Evolutionary conservation across 2,888 invertebrate genomes (phyloP).

Genomic region (Drosophila atripex): DNA sequence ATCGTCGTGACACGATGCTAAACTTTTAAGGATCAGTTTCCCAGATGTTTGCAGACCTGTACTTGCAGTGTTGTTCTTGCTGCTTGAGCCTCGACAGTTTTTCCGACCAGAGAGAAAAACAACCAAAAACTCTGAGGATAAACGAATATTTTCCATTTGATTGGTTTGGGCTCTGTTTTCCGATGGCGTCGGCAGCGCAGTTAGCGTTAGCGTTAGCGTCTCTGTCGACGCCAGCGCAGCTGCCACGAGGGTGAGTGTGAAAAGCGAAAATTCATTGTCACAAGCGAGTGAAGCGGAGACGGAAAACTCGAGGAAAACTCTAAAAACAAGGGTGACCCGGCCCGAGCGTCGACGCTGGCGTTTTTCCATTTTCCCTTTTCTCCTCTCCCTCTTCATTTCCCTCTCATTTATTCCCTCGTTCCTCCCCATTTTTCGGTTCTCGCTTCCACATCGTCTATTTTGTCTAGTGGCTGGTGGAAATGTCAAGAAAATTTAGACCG

Average conservation of each 20-base stretch:
- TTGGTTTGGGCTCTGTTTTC: slow-evolving; percentile 43
- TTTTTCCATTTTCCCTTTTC: slow-evolving; percentile 1
- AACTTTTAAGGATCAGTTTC: slow-evolving; percentile 15
- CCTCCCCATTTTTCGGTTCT: neutral
- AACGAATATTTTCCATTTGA: slow-evolving; percentile 71
- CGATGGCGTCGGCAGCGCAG: slow-evolving; percentile 17
- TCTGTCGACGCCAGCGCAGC: slow-evolving; percentile 14
- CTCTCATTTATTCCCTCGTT: neutral
- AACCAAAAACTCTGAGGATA: slow-evolving; percentile 55
- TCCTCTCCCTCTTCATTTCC: neutral
- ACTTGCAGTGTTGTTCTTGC: slow-evolving; percentile 13
- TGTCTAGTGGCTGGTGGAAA: slow-evolving; percentile 32
- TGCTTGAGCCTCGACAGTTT: slow-evolving; percentile 34
- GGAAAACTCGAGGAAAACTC: slow-evolving; percentile 53
- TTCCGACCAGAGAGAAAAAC: slow-evolving; percentile 24
- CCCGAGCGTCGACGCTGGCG: slow-evolving; percentile 19
- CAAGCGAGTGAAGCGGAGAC: slow-evolving; percentile 11
- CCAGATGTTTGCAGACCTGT: slow-evolving; percentile 34
- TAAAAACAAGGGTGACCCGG: slow-evolving; percentile 50
- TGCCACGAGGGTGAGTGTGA: slow-evolving; percentile 36
- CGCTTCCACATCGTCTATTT: slow-evolving; percentile 16
- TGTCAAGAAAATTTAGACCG: slow-evolving; percentile 43
- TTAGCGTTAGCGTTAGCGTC: slow-evolving; percentile 6
- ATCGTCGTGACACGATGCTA: neutral
- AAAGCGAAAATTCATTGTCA: slow-evolving; percentile 42